Conservation (phyloP, 2,888 invertebrate genomes). For the Dusona sp. region DNA sequence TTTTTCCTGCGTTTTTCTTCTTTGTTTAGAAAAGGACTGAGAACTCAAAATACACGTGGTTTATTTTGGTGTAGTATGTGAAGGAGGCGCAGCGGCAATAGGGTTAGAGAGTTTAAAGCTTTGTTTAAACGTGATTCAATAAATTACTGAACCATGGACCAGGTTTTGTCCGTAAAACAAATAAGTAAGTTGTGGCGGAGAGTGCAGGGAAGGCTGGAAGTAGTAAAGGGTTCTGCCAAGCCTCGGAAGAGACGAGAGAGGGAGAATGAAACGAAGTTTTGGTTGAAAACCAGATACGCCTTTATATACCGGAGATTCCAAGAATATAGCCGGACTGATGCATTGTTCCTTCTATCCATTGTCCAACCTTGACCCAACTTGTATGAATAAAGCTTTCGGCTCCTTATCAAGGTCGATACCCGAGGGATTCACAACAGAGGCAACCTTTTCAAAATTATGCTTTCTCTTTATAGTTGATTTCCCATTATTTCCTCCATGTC, state of each 20-base stretch:
- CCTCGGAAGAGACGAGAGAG: constrained; percentile 14
- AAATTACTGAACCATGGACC: constrained; percentile 58
- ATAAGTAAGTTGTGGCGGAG: constrained; percentile 56
- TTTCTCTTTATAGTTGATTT: constrained; percentile 64
- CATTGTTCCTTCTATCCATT: constrained; percentile 70
- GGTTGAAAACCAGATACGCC: constrained; percentile 67
- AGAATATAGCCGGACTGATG: constrained; percentile 63
- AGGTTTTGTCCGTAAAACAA: constrained; percentile 65
- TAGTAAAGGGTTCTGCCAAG: constrained; percentile 20
- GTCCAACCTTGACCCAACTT: constrained; percentile 57
- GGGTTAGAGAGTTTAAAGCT: constrained; percentile 45
- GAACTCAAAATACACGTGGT: background rate
- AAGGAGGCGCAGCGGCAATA: background rate
- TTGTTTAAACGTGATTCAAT: constrained; percentile 62
- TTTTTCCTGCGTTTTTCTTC: background rate
- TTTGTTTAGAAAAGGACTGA: background rate
- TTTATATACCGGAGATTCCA: constrained; percentile 65
- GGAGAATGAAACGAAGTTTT: constrained; percentile 60
- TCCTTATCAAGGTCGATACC: constrained; percentile 69
- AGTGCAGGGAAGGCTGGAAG: background rate
- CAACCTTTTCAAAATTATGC: constrained; percentile 66
- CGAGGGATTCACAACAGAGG: constrained; percentile 52
- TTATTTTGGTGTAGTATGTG: background rate
- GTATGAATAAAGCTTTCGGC: constrained; percentile 67
- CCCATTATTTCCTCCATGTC: constrained; percentile 68